These are phyloP conservation scores for Coregonus ussuriensis DNA, from an alignment of 2,797 vertebrate species.

Conservation along the genomic window DNA sequence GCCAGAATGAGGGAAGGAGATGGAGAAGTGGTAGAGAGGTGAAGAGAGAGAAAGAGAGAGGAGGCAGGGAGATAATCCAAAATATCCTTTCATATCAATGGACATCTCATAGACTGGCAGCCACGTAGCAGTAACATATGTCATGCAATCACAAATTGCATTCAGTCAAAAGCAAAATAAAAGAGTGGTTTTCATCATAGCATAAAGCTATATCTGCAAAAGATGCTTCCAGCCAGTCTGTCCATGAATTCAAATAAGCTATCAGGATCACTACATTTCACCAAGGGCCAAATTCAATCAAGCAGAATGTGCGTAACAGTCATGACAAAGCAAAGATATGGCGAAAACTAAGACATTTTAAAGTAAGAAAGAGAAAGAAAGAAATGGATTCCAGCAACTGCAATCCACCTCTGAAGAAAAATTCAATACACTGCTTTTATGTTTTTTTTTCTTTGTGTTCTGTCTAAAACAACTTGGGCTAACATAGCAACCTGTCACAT, in stretches of 20 bases:
- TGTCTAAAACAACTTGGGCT: slow-evolving; percentile 78
- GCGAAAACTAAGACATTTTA: slow-evolving; percentile 38
- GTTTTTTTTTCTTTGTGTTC: slow-evolving; percentile 67
- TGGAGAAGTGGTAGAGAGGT: slow-evolving; percentile 69
- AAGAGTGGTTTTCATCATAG: slow-evolving; percentile 68
- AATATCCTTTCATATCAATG: slow-evolving; percentile 76
- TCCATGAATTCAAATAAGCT: slow-evolving; percentile 65
- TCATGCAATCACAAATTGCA: slow-evolving; percentile 59
- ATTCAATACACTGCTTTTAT: slow-evolving; percentile 57
- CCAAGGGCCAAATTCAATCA: slow-evolving; percentile 71
- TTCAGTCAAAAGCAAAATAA: slow-evolving; percentile 64
- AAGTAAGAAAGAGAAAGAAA: slow-evolving; percentile 44
- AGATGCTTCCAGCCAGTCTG: slow-evolving; percentile 57
- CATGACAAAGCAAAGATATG: slow-evolving; percentile 59
- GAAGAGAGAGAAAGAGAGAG: slow-evolving; percentile 41
- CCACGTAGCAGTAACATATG: slow-evolving; percentile 64
- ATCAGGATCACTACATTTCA: slow-evolving; percentile 75
- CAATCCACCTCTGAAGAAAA: slow-evolving; percentile 60
- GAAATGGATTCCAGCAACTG: slow-evolving; percentile 64
- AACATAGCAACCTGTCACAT: slow-evolving; percentile 76
- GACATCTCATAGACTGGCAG: slow-evolving; percentile 72
- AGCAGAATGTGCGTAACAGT: slow-evolving; percentile 62
- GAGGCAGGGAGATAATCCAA: slow-evolving; percentile 54
- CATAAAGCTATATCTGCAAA: slow-evolving; percentile 52
- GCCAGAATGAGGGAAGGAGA: slow-evolving; percentile 46